Conservation (phyloP, 2,113 vertebrate genomes). For the Lycaon pictus region DNA sequence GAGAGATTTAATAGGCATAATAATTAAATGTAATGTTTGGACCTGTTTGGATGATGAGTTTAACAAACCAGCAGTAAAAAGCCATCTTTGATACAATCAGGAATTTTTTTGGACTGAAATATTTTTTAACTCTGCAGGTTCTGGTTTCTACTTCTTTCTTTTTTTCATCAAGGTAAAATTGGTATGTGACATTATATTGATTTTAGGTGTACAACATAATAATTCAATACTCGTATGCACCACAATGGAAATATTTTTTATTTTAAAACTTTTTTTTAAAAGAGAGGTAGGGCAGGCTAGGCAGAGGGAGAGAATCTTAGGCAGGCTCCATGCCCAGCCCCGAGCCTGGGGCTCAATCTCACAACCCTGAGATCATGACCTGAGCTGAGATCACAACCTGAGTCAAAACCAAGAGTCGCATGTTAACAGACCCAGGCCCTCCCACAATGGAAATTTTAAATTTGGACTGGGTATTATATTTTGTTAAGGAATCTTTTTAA, state of each 20-base stretch:
- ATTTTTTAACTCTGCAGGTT: neutral
- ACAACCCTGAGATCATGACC: neutral
- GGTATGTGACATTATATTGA: neutral
- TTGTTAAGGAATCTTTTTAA: neutral
- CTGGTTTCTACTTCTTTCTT: neutral
- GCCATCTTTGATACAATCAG: neutral
- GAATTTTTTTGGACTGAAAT: neutral
- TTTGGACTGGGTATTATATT: neutral
- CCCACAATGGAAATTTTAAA: slow-evolving; percentile 26
- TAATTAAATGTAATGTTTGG: neutral
- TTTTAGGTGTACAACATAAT: neutral
- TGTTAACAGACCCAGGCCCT: neutral
- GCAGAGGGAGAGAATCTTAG: neutral
- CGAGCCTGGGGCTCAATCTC: neutral
- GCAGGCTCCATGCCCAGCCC: neutral
- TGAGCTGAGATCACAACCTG: neutral
- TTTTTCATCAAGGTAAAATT: neutral
- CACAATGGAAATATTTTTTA: neutral
- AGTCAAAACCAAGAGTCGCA: neutral
- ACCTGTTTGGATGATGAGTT: slow-evolving; percentile 16
- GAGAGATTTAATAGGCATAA: neutral
- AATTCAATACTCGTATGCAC: neutral
- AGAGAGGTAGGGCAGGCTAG: neutral
- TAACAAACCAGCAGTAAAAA: slow-evolving; percentile 28
- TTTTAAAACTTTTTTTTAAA: neutral